These are phyloP conservation scores for Scartelaos histophorus DNA, from an alignment of 2,113 vertebrate species.

Conservation along the genomic window DNA sequence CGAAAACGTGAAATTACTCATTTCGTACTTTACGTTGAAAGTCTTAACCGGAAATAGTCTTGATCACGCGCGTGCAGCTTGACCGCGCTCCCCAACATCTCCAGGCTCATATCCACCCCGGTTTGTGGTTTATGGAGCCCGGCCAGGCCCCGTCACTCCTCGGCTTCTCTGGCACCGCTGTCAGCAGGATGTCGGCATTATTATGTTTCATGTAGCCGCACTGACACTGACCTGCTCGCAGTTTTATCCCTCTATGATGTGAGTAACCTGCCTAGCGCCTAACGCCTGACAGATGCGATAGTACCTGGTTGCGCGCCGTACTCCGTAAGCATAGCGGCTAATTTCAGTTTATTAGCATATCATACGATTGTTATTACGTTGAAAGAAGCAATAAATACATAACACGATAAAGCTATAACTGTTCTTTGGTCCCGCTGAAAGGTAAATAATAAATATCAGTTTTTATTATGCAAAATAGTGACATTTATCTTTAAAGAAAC, in stretches of 20 bases:
- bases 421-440: background rate
- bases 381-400: background rate
- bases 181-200: conserved; percentile 43
- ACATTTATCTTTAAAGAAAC: background rate
- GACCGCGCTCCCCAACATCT: conserved; percentile 44
- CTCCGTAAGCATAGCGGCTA: conserved; percentile 15
- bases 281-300: conserved; percentile 18
- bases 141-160: conserved; percentile 42
- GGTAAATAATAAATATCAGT: background rate
- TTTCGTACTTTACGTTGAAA: conserved; percentile 23
- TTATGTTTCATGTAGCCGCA: conserved; percentile 37
- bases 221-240: conserved; percentile 42
- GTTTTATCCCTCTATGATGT: conserved; percentile 58
- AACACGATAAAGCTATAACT: background rate
- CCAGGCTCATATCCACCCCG: conserved; percentile 48
- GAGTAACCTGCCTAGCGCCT: conserved; percentile 58
- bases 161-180: conserved; percentile 26
- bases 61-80: conserved; percentile 19
- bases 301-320: conserved; percentile 31
- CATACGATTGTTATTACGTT: background rate
- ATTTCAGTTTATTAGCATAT: conserved; percentile 1
- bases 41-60: background rate
- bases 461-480: background rate
- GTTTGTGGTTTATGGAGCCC: conserved; percentile 37
- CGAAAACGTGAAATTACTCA: background rate